Conservation (phyloP, 92 coral and sea anemone species). For the Siderastrea siderea region DNA sequence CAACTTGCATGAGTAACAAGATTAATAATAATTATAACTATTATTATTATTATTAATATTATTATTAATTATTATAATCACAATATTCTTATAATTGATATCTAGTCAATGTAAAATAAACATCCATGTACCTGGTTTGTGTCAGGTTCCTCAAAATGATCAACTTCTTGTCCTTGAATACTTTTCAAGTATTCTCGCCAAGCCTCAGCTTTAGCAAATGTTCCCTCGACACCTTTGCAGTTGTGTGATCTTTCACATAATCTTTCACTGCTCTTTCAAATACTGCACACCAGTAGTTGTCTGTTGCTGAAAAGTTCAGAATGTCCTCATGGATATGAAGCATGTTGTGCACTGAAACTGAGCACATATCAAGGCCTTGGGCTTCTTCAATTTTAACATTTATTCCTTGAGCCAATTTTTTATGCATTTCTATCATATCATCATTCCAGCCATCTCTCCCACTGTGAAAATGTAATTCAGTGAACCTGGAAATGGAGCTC, state of each 20-base stretch:
- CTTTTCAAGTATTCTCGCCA: constrained; percentile 61
- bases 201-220: constrained; percentile 63
- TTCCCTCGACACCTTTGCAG: constrained; percentile 61
- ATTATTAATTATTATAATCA: no score
- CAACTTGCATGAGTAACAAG: no score
- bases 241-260: constrained; percentile 36
- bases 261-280: no score
- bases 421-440: constrained; percentile 60
- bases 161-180: constrained; percentile 40
- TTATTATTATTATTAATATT: no score
- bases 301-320: constrained; percentile 60
- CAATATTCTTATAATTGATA: no score
- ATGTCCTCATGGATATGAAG: constrained; percentile 36
- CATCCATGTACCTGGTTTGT: constrained; percentile 13
- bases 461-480: constrained; percentile 72
- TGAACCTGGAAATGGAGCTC: constrained; percentile 52
- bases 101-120: background rate
- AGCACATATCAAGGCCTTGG: constrained; percentile 30
- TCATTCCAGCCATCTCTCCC: constrained; percentile 71
- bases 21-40: no score
- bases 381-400: background rate
- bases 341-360: constrained; percentile 73
- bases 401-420: constrained; percentile 47
- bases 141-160: background rate
- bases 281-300: constrained; percentile 80